Evolutionary conservation across 2,888 invertebrate genomes (phyloP).

Genomic region (Eupeodes luniger): DNA sequence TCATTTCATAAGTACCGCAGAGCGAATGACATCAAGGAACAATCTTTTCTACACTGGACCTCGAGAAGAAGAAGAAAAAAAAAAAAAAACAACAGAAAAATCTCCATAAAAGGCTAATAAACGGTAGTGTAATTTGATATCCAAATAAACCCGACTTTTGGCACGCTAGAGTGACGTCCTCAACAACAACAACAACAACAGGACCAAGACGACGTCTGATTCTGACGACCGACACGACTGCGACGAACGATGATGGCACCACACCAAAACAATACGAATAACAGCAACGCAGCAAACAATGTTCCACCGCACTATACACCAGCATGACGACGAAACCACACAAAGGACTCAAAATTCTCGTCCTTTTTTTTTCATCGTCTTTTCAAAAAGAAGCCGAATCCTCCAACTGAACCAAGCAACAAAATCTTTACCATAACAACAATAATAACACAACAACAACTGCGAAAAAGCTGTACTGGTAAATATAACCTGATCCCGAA

Average conservation of each 20-base stretch:
- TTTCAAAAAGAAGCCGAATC: constrained; percentile 16
- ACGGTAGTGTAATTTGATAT: constrained; percentile 75
- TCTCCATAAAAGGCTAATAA: constrained; percentile 74
- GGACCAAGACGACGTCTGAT: background rate
- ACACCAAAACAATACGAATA: constrained; percentile 54
- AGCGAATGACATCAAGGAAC: constrained; percentile 33
- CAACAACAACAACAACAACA: constrained; percentile 22
- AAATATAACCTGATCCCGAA: constrained; percentile 45
- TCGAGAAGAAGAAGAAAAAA: constrained; percentile 7
- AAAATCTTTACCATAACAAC: constrained; percentile 16
- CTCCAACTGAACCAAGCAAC: background rate
- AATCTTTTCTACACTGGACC: constrained; percentile 13
- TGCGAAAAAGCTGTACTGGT: background rate
- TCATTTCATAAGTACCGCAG: constrained; percentile 24
- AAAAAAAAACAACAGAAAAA: constrained; percentile 34
- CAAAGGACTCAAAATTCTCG: constrained; percentile 59
- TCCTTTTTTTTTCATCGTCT: background rate
- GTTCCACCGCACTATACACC: constrained; percentile 2
- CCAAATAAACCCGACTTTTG: constrained; percentile 75
- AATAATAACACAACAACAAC: constrained; percentile 18
- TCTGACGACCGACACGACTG: background rate
- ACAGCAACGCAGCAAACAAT: constrained; percentile 59
- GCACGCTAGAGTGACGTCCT: constrained; percentile 50
- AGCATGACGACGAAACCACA: constrained; percentile 39
- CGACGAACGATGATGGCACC: constrained; percentile 10